Conservation (phyloP, 2,888 invertebrate species). For the Hymenopus coronatus region DNA sequence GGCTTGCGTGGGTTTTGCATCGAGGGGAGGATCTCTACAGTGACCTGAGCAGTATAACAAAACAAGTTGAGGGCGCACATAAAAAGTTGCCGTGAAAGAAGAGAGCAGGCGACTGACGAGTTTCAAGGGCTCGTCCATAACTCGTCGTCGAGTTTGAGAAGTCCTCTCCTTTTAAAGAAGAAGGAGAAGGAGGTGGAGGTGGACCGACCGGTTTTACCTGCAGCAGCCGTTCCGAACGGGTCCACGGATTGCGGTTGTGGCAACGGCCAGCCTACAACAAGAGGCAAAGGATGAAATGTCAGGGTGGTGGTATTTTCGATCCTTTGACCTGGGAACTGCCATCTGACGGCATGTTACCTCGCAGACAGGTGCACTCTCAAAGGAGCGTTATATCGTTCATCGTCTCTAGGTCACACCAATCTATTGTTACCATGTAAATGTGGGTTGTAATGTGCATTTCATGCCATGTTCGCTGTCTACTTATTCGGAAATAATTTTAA, state of each 20-base stretch:
- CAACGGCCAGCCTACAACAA: background rate
- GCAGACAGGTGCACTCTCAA: too few relatives aligned
- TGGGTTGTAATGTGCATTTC: too few relatives aligned
- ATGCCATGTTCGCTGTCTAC: too few relatives aligned
- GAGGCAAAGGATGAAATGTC: slow-evolving; percentile 9
- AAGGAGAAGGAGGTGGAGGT: background rate
- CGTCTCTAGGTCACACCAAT: background rate
- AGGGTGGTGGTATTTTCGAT: background rate
- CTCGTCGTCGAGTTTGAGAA: background rate
- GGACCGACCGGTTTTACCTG: background rate
- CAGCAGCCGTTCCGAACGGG: background rate
- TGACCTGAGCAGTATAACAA: background rate
- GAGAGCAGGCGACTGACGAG: background rate
- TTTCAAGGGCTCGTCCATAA: background rate
- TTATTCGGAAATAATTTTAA: too few relatives aligned
- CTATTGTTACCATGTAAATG: too few relatives aligned
- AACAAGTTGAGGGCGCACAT: background rate
- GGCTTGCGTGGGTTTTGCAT: too few relatives aligned
- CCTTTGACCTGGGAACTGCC: background rate
- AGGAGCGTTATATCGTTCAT: background rate
- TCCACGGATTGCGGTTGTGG: background rate
- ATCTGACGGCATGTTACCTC: background rate
- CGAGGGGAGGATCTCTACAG: background rate
- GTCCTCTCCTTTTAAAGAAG: background rate
- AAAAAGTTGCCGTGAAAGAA: background rate